Conservation (phyloP, 1,140 invertebrate species). For the Drosophila yakuba region DNA sequence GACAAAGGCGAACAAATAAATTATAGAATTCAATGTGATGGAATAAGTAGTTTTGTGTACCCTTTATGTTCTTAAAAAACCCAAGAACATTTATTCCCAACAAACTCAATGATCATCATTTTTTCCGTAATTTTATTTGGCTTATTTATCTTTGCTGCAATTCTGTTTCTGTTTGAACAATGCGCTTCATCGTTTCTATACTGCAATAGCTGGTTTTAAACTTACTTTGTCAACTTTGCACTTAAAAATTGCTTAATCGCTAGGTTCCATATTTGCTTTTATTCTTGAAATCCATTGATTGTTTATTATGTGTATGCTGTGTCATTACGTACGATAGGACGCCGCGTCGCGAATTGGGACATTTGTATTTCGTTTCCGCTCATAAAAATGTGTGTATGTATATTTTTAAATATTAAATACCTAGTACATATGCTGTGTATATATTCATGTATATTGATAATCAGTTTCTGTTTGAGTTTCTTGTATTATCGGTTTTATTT, state of each 20-base stretch:
- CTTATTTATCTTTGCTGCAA: conserved; percentile 78
- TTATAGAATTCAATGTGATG: neutral
- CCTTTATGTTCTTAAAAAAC: no score
- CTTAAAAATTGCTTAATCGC: conserved; percentile 73
- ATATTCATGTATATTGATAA: conserved; percentile 56
- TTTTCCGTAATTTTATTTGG: conserved; percentile 70
- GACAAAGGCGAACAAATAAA: conserved; percentile 46
- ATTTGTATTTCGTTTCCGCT: conserved; percentile 13
- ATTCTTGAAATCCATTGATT: conserved; percentile 75
- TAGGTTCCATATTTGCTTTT: conserved; percentile 58
- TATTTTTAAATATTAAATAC: conserved; percentile 72
- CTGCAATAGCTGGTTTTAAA: conserved; percentile 56
- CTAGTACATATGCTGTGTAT: conserved; percentile 68
- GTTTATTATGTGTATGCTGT: conserved; percentile 37
- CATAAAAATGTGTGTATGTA: conserved; percentile 40
- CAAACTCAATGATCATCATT: neutral
- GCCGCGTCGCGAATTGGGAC: conserved; percentile 10
- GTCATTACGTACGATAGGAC: conserved; percentile 15
- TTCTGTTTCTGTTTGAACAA: conserved; percentile 61
- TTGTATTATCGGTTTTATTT: conserved; percentile 5
- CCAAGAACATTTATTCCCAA: no score
- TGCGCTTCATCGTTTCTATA: conserved; percentile 54
- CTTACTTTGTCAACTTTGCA: conserved; percentile 43
- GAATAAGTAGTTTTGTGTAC: no score
- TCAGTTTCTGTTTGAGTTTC: conserved; percentile 56